phyloP scores from a whole-genome alignment of 2,888 invertebrate genomes.

The Furcula furcula region DNA sequence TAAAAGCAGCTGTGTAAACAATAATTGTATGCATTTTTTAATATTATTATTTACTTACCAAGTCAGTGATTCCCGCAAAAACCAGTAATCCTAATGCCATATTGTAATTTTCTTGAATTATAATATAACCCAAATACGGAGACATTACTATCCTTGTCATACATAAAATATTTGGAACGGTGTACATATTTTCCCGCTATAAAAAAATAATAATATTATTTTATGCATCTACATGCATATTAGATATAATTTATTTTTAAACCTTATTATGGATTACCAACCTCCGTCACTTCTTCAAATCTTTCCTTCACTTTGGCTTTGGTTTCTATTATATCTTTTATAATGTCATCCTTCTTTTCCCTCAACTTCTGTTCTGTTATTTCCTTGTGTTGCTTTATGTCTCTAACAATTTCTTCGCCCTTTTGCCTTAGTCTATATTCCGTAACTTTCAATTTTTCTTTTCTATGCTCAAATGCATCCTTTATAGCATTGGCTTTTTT shows the following conservation, averaged over 20 bases:
- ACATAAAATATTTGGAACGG: constrained; percentile 96
- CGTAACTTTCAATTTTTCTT: constrained; percentile 82
- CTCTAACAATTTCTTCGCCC: constrained; percentile 68
- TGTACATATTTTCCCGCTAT: constrained; percentile 93
- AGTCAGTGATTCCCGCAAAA: constrained; percentile 94
- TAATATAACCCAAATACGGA: constrained; percentile 94
- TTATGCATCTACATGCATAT: neutral
- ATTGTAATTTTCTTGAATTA: constrained; percentile 90
- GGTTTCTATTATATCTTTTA: constrained; percentile 87
- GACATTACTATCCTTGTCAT: constrained; percentile 91
- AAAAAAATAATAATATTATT: constrained; percentile 19
- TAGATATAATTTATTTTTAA: neutral
- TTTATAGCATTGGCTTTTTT: constrained; percentile 77
- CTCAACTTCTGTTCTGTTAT: constrained; percentile 69
- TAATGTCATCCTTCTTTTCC: constrained; percentile 83
- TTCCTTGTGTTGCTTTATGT: constrained; percentile 69
- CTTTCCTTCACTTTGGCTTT: constrained; percentile 86
- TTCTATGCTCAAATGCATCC: constrained; percentile 83
- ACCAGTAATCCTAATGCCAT: constrained; percentile 91
- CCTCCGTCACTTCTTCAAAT: constrained; percentile 89
- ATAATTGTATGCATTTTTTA: too few species aligned
- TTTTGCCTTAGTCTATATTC: constrained; percentile 75
- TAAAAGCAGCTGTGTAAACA: too few species aligned
- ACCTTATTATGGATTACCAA: too few species aligned
- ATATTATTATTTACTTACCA: constrained; percentile 83